Base-by-base conservation (phyloP, 2,797 vertebrate species). In the Lagodon rhomboides region DNA sequence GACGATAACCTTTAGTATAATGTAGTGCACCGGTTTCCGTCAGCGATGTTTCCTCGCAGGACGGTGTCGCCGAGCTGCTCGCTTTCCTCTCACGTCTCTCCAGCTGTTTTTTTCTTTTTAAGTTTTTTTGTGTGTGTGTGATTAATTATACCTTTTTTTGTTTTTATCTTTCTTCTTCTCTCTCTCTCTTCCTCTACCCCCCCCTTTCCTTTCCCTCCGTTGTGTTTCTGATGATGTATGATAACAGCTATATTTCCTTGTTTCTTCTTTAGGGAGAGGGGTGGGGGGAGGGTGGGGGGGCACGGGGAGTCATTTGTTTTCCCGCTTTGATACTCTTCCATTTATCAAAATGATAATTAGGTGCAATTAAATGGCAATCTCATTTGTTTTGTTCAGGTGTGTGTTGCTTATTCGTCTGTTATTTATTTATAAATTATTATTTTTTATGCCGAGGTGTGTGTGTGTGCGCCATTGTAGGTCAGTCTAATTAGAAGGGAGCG, bases 341-440 rank as follows among this genome's bases (percentile, higher is more conserved):
- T 96, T 96, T 95, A 95, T 96, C 94, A 96, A 94, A 96, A 95
- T 95, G 95, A 95, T 95, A 95, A 95, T 95, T 96, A 95, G 93
- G 95, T 95, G 94, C 93, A 95, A 95, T 95, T 94, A 95, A 96
- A 94, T 94, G 95, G 94, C 94, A 95, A 84, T 91, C 93, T 94
- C 92, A 93, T 95, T 95, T 95, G 93, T 95, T 96, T 96, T 94
- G 90, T 95, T 95, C 94, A 94, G 91, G 93, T 94, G 93, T 91
- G 77, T 85, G 89, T 93, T 84, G 89, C 86, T 91, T 94, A 81
- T 77, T 87, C 63, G 82, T 79, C 75, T 66, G 22, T 83, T 82
- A 41, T 85, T 87, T 70, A 41, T 34, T 34, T 7, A 34, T 34
- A 8, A 8, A 34, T 34, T 34, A 34, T 34, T 34, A 6, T 34